Evolutionary conservation across 2,797 vertebrate genomes (phyloP), one percentile per base, ranked within the genome.

Genomic region (Austrolebias charrua): DNA sequence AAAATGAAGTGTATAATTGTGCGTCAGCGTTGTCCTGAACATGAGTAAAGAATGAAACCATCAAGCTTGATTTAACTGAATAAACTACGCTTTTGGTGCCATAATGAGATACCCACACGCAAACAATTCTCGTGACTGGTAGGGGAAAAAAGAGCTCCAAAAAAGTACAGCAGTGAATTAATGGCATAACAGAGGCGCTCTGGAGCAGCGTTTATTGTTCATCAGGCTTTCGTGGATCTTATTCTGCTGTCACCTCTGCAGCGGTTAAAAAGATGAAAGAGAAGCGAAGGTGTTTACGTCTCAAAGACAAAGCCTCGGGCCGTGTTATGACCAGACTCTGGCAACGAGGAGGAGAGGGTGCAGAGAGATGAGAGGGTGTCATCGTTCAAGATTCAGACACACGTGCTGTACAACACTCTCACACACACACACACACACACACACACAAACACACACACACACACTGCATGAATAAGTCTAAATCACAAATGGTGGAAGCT

Each of bases 311-410:
- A 87, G 84, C 82, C 60, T 65, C 68, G 64, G 54, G 51, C 13
- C 4, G 63, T 89, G 86, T 90, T 90, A 84, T 86, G 89, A 81
- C 80, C 81, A 79, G 78, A 67, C 61, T 63, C 20, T 50, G 46
- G 63, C 40, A 55, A 50, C 48, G 35, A 63, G 58, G 70, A 63
- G 55, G 50, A 66, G 59, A 74, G 54, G 80, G 60, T 63, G 74
- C 6, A 71, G 73, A 81, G 75, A 86, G 86, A 87, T 76, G 84
- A 81, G 76, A 71, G 47, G 61, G 74, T 70, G 80, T 83, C 81
- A 80, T 83, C 79, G 76, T 55, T 82, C 77, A 85, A 35, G 54
- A 45, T 61, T 60, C 65, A 64, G 14, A 51, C n/a, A 15, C n/a
- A 18, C n/a, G 4, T 14, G 5, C 14, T 16, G 43, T 16, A 6